Conservation (phyloP, 2,888 invertebrate genomes). For the Gasteruption jaculator region DNA sequence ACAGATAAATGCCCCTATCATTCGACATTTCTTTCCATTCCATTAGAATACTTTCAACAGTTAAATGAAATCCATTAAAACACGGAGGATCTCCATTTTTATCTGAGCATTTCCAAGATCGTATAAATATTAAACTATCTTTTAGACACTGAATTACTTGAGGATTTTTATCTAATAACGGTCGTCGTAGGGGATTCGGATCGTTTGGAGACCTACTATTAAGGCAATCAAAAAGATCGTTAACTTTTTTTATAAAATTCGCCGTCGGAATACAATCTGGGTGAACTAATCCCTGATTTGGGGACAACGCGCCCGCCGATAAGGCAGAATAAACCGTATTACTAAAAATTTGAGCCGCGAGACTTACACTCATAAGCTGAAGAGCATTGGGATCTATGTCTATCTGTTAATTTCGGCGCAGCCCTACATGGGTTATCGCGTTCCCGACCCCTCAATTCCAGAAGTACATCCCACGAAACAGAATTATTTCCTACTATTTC, state of each 20-base stretch:
- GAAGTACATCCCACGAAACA: constrained; percentile 16
- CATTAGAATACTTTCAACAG: constrained; percentile 22
- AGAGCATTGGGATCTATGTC: constrained; percentile 26
- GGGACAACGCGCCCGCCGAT: constrained; percentile 19
- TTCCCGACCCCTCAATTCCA: constrained; percentile 22
- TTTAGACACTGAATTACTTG: constrained; percentile 20
- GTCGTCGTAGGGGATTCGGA: constrained; percentile 18
- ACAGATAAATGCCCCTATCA: constrained; percentile 16
- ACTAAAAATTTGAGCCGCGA: constrained; percentile 30
- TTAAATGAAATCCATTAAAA: constrained; percentile 26
- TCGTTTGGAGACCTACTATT: constrained; percentile 22
- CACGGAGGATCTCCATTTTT: constrained; percentile 23
- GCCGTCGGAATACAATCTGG: constrained; percentile 21
- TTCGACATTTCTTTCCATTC: constrained; percentile 18
- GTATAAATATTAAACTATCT: constrained; percentile 17
- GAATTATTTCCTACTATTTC: too few species aligned
- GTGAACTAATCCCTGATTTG: constrained; percentile 20
- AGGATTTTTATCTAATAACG: constrained; percentile 15
- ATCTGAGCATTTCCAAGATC: constrained; percentile 17
- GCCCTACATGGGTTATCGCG: constrained; percentile 20
- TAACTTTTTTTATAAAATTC: constrained; percentile 25
- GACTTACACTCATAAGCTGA: constrained; percentile 26
- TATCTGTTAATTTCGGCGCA: constrained; percentile 25
- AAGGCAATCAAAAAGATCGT: constrained; percentile 26
- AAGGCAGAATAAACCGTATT: constrained; percentile 25